Evolutionary conservation across 2,888 invertebrate genomes (phyloP).

Genomic region (Orchesella flavescens): DNA sequence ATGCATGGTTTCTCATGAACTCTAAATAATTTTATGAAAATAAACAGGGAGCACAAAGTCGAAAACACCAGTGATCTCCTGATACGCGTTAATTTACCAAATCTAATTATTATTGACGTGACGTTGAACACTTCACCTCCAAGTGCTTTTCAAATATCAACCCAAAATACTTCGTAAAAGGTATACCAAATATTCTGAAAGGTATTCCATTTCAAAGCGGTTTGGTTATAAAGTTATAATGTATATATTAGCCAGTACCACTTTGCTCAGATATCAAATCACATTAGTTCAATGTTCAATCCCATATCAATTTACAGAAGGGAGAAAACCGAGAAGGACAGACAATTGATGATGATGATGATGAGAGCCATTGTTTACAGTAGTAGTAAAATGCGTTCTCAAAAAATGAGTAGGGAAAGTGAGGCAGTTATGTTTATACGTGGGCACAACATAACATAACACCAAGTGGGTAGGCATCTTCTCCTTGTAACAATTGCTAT

Average conservation of each 20-base stretch:
- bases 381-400: no score
- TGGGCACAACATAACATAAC: slow-evolving; percentile 18
- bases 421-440: not conserved
- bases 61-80: no score
- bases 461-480: slow-evolving; percentile 37
- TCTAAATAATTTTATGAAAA: no score
- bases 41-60: no score
- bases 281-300: not conserved
- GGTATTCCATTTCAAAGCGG: not conserved
- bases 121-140: no score
- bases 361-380: not conserved
- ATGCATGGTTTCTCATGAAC: no score
- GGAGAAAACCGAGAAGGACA: not conserved
- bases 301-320: slow-evolving; percentile 1
- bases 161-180: no score
- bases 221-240: not conserved
- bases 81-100: no score
- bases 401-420: not conserved
- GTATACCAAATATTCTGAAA: no score
- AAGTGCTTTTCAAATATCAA: no score
- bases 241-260: not conserved
- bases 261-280: slow-evolving; percentile 1
- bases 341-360: not conserved
- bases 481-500: not conserved
- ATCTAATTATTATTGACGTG: no score